These are phyloP conservation scores for Cololabis saira DNA, from an alignment of 2,113 vertebrate genomes.

Conservation along the genomic window DNA sequence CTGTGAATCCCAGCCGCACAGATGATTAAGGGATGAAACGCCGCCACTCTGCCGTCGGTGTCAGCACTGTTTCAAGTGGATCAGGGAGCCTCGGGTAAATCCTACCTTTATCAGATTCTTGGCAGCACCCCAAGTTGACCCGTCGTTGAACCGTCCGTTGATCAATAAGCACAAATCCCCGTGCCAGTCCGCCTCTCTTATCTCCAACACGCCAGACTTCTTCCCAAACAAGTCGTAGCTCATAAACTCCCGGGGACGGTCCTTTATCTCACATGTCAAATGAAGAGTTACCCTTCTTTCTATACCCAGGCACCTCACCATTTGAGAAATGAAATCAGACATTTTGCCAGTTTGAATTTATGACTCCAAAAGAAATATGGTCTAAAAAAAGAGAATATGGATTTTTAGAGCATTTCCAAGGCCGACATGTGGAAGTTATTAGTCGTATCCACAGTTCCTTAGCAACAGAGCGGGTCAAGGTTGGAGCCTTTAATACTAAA, in stretches of 20 bases:
- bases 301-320: background rate
- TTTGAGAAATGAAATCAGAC: background rate
- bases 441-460: slow-evolving; percentile 58
- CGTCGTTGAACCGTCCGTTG: slow-evolving; percentile 44
- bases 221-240: slow-evolving; percentile 15
- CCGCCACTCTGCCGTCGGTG: slow-evolving; percentile 6
- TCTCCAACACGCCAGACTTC: slow-evolving; percentile 5
- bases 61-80: slow-evolving; percentile 13
- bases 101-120: slow-evolving; percentile 25
- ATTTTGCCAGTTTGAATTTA: slow-evolving; percentile 6
- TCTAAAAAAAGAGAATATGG: slow-evolving; percentile 28
- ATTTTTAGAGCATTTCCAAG: slow-evolving; percentile 44
- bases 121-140: slow-evolving; percentile 46
- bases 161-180: slow-evolving; percentile 53
- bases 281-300: slow-evolving; percentile 11
- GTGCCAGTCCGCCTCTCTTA: slow-evolving; percentile 12
- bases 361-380: background rate
- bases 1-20: background rate
- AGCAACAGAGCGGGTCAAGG: slow-evolving; percentile 62
- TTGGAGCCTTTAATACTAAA: slow-evolving; percentile 58
- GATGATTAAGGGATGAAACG: slow-evolving; percentile 55
- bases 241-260: slow-evolving; percentile 12
- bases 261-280: background rate
- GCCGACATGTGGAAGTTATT: slow-evolving; percentile 42
- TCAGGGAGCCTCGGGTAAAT: background rate